Conservation (phyloP, 2,113 vertebrate species). For the Hemibagrus wyckioides region DNA sequence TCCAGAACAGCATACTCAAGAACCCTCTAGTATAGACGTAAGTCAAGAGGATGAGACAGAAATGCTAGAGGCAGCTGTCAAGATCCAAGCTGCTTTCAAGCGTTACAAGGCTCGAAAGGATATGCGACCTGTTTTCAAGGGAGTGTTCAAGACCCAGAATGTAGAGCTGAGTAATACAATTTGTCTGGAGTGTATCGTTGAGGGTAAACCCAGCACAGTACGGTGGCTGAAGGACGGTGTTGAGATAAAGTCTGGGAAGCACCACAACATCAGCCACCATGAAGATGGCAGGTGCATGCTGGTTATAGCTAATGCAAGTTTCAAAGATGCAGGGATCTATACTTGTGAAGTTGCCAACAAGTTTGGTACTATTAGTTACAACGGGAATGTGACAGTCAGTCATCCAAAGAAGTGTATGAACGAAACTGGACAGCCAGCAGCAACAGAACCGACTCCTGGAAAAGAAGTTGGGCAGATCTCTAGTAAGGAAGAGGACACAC, state of each 20-base stretch:
- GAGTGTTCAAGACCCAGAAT: conserved; percentile 82
- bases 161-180: conserved; percentile 75
- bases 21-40: conserved; percentile 58
- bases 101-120: conserved; percentile 88
- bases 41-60: conserved; percentile 71
- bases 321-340: conserved; percentile 80
- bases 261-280: conserved; percentile 75
- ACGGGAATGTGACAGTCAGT: conserved; percentile 78
- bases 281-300: conserved; percentile 80
- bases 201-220: conserved; percentile 77
- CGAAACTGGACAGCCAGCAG: conserved; percentile 3
- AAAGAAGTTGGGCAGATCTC: conserved; percentile 68
- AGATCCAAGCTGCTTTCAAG: conserved; percentile 94
- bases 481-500: conserved; percentile 61
- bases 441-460: conserved; percentile 10
- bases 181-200: conserved; percentile 78
- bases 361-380: conserved; percentile 83
- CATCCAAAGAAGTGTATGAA: conserved; percentile 42
- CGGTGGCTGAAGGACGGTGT: conserved; percentile 84
- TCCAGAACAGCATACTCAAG: conserved; percentile 35
- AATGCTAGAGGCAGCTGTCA: conserved; percentile 81
- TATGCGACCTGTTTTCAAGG: conserved; percentile 81
- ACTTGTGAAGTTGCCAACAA: conserved; percentile 86
- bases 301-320: conserved; percentile 77
- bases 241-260: conserved; percentile 73